Evolutionary conservation across 1,140 invertebrate genomes (phyloP), one percentile per base, ranked within the genome.

Genomic region (Hetaerina americana): DNA sequence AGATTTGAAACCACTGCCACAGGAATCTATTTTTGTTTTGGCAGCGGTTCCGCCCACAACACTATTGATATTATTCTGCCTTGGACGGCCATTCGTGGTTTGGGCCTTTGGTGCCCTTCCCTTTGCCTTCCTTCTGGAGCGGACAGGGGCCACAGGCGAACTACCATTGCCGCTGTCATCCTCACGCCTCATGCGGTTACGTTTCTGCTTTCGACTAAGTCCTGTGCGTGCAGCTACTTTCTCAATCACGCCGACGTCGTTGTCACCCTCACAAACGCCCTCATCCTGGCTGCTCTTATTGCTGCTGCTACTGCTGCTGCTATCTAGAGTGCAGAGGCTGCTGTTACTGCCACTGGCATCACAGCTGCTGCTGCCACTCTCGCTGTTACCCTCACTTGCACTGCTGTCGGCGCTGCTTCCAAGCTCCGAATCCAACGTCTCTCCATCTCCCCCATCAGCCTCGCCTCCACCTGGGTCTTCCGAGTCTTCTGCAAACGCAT

Each of bases 101-200:
- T 74, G 74, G 22, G 74, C 72, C 49, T 74, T 75, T 68, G 29
- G 27, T 15, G 40, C 10, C 22, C 40, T 57, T n/a, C 40, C 40
- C 22, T n/a, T 57, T 5, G 40, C 40, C 22, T 57, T 75, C 71
- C 22, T 29, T 69, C 27, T 69, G 27, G 40, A 57, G 10, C 40
- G 40, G 2, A 57, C 40, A 5, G 40, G 40, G 40, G 40, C 40
- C 40, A 57, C 40, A 18, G 40, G 40, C 15, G 40, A 57, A 12
- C 22, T n/a, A 57, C 40, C 40, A 57, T 57, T 57, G 2, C 40
- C 40, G 22, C 40, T 57, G 49, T 74, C 74, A 24, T 75, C 76
- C 5, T 82, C 81, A 0, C 79, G 77, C 26, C 80, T 75, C 0
- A 78, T 78, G 5, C 80, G 77, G 72, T 85, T 84, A 71, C 82